Conservation (phyloP, 2,888 invertebrate species). For the Temnothorax unifasciatus region DNA sequence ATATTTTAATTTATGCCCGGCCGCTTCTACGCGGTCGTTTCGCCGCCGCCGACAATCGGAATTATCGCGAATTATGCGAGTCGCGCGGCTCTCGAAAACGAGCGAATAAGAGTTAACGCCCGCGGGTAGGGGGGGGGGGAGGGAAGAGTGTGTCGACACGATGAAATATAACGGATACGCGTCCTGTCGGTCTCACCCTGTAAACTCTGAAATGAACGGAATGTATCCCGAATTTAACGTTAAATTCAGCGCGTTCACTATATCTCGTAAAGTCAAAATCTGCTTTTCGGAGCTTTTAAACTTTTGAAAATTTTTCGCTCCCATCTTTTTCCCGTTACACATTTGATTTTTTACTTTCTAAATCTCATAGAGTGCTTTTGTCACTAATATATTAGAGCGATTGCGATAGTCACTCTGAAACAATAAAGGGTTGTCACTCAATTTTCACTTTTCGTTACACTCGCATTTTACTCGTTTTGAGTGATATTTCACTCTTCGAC, state of each 20-base stretch:
- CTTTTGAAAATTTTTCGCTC: background rate
- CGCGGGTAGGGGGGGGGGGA: no score
- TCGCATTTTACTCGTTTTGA: no score
- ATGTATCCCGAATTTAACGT: slow-evolving; percentile 1
- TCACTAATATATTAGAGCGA: no score
- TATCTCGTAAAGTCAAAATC: background rate
- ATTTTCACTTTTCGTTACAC: no score
- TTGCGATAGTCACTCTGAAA: no score
- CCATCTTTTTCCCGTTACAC: background rate
- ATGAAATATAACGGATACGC: slow-evolving; percentile 34
- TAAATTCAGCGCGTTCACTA: background rate
- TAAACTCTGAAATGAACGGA: slow-evolving; percentile 21
- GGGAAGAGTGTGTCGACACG: background rate
- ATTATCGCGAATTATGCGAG: slow-evolving; percentile 60
- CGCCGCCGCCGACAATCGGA: slow-evolving; percentile 27
- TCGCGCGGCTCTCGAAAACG: slow-evolving; percentile 28
- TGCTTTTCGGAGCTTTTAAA: background rate
- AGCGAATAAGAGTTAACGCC: slow-evolving; percentile 57
- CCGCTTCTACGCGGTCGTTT: slow-evolving; percentile 34
- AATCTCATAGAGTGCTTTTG: no score
- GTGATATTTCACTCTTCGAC: no score
- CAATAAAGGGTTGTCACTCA: no score
- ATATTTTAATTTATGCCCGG: slow-evolving; percentile 69
- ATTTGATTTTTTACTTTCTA: background rate
- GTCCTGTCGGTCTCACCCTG: background rate